Conservation (phyloP, 2,113 vertebrate genomes). For the Girardinichthys multiradiatus region DNA sequence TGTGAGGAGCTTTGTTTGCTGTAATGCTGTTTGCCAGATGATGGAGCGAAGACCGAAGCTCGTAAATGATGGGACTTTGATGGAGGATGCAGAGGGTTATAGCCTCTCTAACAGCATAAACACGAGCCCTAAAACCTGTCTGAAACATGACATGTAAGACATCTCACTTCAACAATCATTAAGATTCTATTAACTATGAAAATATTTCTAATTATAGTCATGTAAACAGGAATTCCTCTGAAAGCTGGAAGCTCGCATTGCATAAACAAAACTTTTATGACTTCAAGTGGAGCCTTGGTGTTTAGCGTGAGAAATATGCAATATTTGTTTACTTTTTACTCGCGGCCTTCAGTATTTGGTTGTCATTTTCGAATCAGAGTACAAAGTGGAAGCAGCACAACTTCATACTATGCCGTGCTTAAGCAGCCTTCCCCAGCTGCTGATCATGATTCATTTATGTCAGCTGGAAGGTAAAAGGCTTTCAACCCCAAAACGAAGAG, state of each 20-base stretch:
- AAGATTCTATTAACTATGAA: background rate
- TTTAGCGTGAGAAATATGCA: background rate
- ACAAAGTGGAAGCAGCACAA: background rate
- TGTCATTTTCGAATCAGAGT: background rate
- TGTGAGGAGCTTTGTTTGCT: constrained; percentile 6
- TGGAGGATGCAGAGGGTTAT: background rate
- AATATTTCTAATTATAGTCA: background rate
- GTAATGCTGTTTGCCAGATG: constrained; percentile 4
- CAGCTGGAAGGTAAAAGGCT: background rate
- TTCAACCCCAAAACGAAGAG: background rate
- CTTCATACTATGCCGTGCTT: background rate
- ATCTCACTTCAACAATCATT: background rate
- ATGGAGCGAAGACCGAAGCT: background rate
- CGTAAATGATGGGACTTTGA: background rate
- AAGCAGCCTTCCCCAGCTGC: background rate
- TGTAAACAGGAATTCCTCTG: constrained; percentile 21
- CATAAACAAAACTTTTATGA: constrained; percentile 28
- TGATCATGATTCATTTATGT: background rate
- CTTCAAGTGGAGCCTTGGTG: background rate
- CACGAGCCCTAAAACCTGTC: background rate
- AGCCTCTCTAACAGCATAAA: background rate
- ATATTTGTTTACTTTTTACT: constrained; percentile 9
- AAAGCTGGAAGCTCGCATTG: background rate
- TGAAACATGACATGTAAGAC: background rate
- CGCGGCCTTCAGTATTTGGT: background rate